Conservation (phyloP, 2,888 invertebrate genomes). For the Gortyna flavago region DNA sequence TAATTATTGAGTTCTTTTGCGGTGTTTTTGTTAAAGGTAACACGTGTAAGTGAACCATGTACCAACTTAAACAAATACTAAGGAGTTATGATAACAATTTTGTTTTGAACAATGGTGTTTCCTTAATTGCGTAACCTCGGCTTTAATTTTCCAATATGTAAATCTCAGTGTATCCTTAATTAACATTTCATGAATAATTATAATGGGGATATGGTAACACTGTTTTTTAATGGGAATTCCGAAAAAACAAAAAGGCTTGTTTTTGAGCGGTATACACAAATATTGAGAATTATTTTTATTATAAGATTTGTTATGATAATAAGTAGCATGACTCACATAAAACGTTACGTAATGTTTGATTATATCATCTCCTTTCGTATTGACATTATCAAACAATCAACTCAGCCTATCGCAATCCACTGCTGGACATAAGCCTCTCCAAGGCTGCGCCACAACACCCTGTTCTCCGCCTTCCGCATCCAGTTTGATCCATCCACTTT, state of each 20-base stretch:
- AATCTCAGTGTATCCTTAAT: conserved; percentile 58
- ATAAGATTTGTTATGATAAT: conserved; percentile 26
- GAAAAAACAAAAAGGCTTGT: not conserved
- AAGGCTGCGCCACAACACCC: not conserved
- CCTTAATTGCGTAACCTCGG: conserved; percentile 65
- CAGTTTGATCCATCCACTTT: not conserved
- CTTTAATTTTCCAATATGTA: conserved; percentile 63
- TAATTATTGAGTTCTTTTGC: conserved; percentile 54
- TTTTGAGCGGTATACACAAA: conserved; percentile 1
- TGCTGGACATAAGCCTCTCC: too few species aligned
- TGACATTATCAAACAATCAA: not conserved
- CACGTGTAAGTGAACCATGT: conserved; percentile 68
- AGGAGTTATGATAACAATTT: conserved; percentile 73
- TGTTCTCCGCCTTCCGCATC: not conserved
- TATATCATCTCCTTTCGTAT: not conserved
- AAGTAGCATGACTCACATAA: conserved; percentile 28
- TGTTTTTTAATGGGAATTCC: not conserved
- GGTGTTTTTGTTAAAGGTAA: conserved; percentile 69
- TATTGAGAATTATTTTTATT: not conserved
- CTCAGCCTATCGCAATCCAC: not conserved
- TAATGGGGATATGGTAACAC: conserved; percentile 9
- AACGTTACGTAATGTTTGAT: conserved; percentile 14
- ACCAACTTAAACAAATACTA: conserved; percentile 70
- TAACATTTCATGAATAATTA: conserved; percentile 31
- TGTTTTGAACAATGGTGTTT: conserved; percentile 75